Evolutionary conservation across 2,113 vertebrate species (phyloP).

Genomic region (Carassius gibelio): DNA sequence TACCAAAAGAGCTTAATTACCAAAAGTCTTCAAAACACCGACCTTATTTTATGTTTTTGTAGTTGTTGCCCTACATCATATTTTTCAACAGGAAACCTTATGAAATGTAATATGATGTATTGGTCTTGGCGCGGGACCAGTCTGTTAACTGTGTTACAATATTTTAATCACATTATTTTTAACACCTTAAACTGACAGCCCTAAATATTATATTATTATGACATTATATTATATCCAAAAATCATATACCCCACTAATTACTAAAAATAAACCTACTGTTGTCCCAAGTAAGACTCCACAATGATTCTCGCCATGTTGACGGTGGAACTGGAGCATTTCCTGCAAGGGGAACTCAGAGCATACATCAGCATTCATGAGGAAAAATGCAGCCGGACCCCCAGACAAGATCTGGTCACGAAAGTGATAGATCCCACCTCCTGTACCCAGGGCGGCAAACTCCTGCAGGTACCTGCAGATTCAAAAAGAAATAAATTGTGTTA

Average conservation of each 20-base stretch:
- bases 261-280: conserved; percentile 78
- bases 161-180: too few relatives aligned
- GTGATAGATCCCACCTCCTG: conserved; percentile 95
- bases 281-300: conserved; percentile 92
- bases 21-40: too few relatives aligned
- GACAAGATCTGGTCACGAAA: conserved; percentile 98
- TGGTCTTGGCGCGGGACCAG: too few relatives aligned
- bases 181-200: too few relatives aligned
- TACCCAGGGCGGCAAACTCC: conserved; percentile 92
- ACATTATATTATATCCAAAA: background rate
- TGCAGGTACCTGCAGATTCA: conserved; percentile 85
- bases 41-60: too few relatives aligned
- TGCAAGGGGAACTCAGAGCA: conserved; percentile 91
- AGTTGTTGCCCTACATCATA: too few relatives aligned
- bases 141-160: too few relatives aligned
- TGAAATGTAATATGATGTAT: too few relatives aligned
- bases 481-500: background rate
- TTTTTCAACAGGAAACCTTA: too few relatives aligned
- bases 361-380: conserved; percentile 94
- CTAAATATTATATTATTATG: too few relatives aligned
- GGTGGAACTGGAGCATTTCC: conserved; percentile 88
- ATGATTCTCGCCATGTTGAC: conserved; percentile 74
- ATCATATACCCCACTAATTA: background rate
- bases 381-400: conserved; percentile 90
- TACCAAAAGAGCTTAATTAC: too few relatives aligned